Evolutionary conservation across 2,888 invertebrate species (phyloP), one percentile per base, ranked within the genome.

Genomic region (Pecten maximus): DNA sequence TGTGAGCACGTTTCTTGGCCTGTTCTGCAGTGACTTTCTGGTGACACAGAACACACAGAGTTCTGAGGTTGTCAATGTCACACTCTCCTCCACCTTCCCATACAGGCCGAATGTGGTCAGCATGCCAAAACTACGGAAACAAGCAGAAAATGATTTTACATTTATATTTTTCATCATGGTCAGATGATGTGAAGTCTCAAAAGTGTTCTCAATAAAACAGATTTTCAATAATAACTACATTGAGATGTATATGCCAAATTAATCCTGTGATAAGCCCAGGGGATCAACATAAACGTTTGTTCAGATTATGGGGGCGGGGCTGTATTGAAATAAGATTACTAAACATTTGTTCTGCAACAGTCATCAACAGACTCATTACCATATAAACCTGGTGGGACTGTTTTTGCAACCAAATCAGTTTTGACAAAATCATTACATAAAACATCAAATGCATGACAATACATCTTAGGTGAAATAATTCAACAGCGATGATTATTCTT

Each of bases 1-100:
- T 92, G 4, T 91, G 93, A 23, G 95, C 95, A 12, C 96, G 91
- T 50, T 95, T 94, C 23, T 92, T 92, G n/a, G 95, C 94, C 91
- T 96, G 96, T 90, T 94, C 91, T 19, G 95, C 92, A 0, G 96
- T 96, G 91, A 96, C 95, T 40, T 94, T 94, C 48, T 94, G 94
- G 89, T 96, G 96, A 92, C 96, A 96, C 8, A 94, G 88, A 0
- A 95, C 94, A 92, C 96, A 96, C 88, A 96, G 92, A 3, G 96
- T 96, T 15, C 96, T 93, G 89, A 96, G 93, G 92, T 96, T 96
- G 94, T 96, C 96, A 74, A 96, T 94, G 92, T 96, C 96, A 94
- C 96, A 96, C 92, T 95, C 94, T 6, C 96, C 96, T 10, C 96
- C 96, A 40, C 96, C 96, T 74, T 95, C 95, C 92, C 93, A 95